Conservation (phyloP, 2,888 invertebrate species). For the Euphydryas editha region DNA sequence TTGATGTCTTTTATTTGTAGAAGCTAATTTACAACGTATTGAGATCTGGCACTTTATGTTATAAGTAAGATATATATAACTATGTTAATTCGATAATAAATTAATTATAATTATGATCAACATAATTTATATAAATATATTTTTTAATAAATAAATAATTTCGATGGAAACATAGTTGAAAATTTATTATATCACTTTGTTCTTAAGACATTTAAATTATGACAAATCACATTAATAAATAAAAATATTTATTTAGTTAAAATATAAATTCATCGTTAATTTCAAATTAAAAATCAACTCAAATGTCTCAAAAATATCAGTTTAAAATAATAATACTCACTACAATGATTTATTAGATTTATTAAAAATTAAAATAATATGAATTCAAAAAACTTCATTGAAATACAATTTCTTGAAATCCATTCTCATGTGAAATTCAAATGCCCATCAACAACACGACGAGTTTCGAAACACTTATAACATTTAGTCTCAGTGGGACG, state of each 20-base stretch:
- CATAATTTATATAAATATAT: neutral
- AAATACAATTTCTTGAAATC: conserved; percentile 1
- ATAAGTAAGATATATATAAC: neutral
- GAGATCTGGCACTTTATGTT: neutral
- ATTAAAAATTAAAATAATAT: neutral
- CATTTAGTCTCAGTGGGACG: conserved; percentile 26
- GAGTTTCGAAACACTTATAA: conserved; percentile 18
- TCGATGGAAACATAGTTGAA: neutral
- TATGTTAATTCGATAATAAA: neutral
- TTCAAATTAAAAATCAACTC: no score
- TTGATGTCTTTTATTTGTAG: conserved; percentile 38
- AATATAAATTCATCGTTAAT: no score
- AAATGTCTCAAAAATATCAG: no score
- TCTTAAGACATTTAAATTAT: no score
- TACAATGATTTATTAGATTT: no score
- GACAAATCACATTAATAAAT: neutral
- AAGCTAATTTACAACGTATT: conserved; percentile 5
- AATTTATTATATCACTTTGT: neutral
- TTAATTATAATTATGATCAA: neutral
- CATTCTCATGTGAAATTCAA: conserved; percentile 12
- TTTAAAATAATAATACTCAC: no score
- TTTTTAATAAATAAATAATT: neutral
- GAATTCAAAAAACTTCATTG: neutral
- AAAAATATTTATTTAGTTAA: neutral
- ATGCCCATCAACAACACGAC: conserved; percentile 1